These are phyloP conservation scores for Peucedramus taeniatus DNA, from an alignment of 2,113 vertebrate genomes.

Conservation along the genomic window DNA sequence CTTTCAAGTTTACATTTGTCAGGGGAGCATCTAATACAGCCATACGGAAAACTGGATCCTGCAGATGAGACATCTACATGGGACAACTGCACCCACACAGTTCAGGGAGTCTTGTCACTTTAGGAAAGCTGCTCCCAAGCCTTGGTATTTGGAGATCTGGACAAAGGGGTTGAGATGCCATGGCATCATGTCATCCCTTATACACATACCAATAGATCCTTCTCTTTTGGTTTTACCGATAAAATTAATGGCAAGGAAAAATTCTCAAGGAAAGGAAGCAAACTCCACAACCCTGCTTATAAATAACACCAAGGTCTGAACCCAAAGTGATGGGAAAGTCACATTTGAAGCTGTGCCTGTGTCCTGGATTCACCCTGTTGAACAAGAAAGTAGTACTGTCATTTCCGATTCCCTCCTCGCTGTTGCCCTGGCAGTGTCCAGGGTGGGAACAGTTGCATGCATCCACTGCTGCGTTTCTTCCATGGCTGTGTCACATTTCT, in stretches of 20 bases:
- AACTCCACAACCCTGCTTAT: not conserved
- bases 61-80: not conserved
- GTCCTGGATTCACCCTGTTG: constrained; percentile 9
- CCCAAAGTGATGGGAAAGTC: not conserved
- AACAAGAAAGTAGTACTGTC: not conserved
- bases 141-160: not conserved
- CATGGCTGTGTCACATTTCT: fast-evolving
- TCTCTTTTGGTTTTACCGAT: not conserved
- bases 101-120: not conserved
- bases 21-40: not conserved
- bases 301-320: not conserved
- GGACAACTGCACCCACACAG: not conserved
- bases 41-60: not conserved
- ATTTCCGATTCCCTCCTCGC: not conserved
- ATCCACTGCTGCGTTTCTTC: not conserved
- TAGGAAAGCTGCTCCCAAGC: not conserved
- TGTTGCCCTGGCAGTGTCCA: not conserved
- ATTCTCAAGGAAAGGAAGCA: not conserved
- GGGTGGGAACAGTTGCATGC: not conserved
- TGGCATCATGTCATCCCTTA: not conserved
- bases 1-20: not conserved
- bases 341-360: constrained; percentile 2
- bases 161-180: not conserved
- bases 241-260: not conserved
- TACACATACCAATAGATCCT: not conserved